Percentiles rank a stretch among this genome's conserved stretches.
phyloP scores from a whole-genome alignment of 2,113 vertebrate genomes.

The Vulpes ferrilata region DNA sequence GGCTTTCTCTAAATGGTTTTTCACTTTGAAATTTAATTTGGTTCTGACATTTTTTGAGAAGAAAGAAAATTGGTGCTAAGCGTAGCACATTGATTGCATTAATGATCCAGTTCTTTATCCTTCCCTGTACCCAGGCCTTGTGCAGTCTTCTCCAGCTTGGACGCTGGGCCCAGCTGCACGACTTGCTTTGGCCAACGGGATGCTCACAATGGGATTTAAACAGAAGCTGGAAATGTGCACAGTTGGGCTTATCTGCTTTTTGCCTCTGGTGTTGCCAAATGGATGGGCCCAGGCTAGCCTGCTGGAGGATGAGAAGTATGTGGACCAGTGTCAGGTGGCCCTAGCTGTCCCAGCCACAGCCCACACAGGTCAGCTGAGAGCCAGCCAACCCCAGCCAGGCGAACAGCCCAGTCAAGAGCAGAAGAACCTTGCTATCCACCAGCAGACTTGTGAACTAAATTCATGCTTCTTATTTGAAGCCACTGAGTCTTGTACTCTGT shows the following conservation, averaged over 20 bases:
- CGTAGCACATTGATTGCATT: neutral
- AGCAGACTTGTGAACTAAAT: neutral
- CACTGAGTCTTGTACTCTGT: neutral
- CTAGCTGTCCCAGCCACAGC: neutral
- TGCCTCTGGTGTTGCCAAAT: neutral
- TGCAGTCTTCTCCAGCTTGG: rapidly evolving
- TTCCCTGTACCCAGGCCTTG: neutral
- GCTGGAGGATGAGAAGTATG: neutral
- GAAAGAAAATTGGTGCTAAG: neutral
- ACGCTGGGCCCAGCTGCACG: neutral
- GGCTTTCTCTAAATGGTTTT: neutral
- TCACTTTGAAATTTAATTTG: slow-evolving; percentile 45
- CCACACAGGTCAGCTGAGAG: neutral
- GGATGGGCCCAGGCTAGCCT: neutral
- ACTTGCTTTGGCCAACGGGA: neutral
- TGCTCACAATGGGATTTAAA: neutral
- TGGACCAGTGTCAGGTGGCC: neutral
- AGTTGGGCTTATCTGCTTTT: neutral
- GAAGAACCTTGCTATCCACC: neutral
- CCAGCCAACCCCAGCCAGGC: neutral
- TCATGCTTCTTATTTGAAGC: neutral
- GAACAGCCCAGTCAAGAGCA: neutral
- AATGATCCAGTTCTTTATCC: neutral
- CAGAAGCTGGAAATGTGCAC: neutral
- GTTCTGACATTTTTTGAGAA: neutral